Conservation (phyloP, 2,113 vertebrate genomes). For the Xenopus borealis region DNA sequence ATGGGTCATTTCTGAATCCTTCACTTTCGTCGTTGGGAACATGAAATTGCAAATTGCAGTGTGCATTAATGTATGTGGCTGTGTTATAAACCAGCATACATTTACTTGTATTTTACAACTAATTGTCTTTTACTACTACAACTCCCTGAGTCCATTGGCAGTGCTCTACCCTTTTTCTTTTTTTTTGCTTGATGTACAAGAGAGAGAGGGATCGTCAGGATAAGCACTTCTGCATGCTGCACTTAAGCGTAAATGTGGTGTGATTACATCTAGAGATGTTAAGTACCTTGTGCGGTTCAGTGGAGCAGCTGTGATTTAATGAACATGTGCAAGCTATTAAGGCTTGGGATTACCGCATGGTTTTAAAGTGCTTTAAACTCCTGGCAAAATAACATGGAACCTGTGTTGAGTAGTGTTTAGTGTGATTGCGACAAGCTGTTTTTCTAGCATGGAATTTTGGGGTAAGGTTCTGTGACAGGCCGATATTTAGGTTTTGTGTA, state of each 20-base stretch:
- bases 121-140: no score
- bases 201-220: no score
- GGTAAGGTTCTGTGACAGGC: neutral
- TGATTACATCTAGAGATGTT: neutral
- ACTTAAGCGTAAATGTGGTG: neutral
- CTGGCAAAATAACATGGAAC: neutral
- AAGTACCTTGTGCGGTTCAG: neutral
- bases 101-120: no score
- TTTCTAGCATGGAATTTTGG: conserved; percentile 3
- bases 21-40: no score
- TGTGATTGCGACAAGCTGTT: neutral
- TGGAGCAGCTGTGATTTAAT: conserved; percentile 2
- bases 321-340: neutral
- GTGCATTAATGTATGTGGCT: no score
- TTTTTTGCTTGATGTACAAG: no score
- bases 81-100: no score
- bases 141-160: no score
- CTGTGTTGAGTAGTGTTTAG: neutral
- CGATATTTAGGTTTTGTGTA: conserved; percentile 20
- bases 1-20: no score
- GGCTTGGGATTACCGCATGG: neutral
- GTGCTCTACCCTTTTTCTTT: no score
- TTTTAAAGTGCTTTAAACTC: neutral
- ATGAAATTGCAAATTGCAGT: no score
- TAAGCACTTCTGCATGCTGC: no score